Base-by-base conservation (phyloP, 2,888 invertebrate species). In the Drosophila heteroneura region DNA sequence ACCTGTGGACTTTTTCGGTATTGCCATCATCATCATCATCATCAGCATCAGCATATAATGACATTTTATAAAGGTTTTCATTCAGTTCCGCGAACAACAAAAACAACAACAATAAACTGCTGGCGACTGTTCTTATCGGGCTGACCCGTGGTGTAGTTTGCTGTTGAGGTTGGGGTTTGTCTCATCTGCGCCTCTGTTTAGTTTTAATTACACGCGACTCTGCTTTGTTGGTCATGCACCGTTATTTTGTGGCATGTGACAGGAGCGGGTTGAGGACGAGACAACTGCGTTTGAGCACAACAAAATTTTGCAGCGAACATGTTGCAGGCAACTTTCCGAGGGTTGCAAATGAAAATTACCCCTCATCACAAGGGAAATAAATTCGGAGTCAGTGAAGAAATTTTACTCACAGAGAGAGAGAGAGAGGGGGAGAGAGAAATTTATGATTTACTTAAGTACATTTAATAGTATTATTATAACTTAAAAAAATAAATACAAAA, bases 151-250 rank as follows among this genome's bases (percentile, higher is more conserved):
- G 53, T 39, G 44, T 35, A 41, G 68, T 39, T 58, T 61, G 35
- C 51, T n/a, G 14, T 39, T 39, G 19, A 26, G 26, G 33, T 35
- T 39, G 22, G 14, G 14, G 39, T 1, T 57, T 28, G 68, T 33
- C 56, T 56, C 32, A 70, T 44, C 69, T 67, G 49, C 71, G 70
- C 56, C 76, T 68, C 74, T 85, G 85, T 90, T 85, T 85, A 82
- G 85, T 90, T 85, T 85, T 90, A 90, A 90, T 85, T 85, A 90
- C 90, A 87, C 85, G 85, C 90, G 80, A 85, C 74, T 70, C 82
- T 80, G 90, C 73, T 66, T 70, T 73, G 54, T 68, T 60, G 69
- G 75, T 76, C 81, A 78, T 72, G 83, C 74, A 76, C 74, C 71
- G 70, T 39, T 76, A 76, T 61, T 86, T 81, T 74, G 70, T 75